These are phyloP conservation scores for Chrysochloris asiatica DNA, from an alignment of 2,113 vertebrate species.

Conservation along the genomic window DNA sequence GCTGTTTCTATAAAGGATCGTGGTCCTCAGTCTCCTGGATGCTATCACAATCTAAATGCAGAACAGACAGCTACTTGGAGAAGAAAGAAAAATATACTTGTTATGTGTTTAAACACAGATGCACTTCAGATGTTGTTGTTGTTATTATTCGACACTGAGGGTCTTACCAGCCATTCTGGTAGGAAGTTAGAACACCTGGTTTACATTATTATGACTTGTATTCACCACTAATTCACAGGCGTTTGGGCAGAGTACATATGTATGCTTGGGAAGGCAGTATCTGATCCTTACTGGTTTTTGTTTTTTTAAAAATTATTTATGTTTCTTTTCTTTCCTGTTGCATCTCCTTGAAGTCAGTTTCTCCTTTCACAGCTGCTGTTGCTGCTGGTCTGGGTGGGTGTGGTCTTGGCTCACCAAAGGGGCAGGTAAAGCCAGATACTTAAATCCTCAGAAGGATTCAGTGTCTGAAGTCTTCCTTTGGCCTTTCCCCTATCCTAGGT, in stretches of 20 bases:
- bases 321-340: constrained; percentile 49
- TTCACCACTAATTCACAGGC: constrained; percentile 7
- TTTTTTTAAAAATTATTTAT: neutral
- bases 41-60: constrained; percentile 56
- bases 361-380: constrained; percentile 39
- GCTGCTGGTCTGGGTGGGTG: neutral
- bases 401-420: neutral
- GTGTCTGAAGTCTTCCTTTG: neutral
- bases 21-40: neutral
- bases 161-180: constrained; percentile 66
- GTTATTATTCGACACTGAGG: constrained; percentile 19
- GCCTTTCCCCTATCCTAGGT: neutral
- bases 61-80: constrained; percentile 70
- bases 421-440: neutral
- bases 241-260: neutral
- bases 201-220: constrained; percentile 45
- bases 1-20: constrained; percentile 8
- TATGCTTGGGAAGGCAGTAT: neutral
- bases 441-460: neutral
- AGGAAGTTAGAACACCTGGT: constrained; percentile 63
- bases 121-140: constrained; percentile 65
- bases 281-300: constrained; percentile 38
- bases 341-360: constrained; percentile 39
- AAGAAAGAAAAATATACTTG: constrained; percentile 56
- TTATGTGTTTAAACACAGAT: constrained; percentile 68